Evolutionary conservation across 1,140 invertebrate species (phyloP).

Genomic region (Pinna nobilis): DNA sequence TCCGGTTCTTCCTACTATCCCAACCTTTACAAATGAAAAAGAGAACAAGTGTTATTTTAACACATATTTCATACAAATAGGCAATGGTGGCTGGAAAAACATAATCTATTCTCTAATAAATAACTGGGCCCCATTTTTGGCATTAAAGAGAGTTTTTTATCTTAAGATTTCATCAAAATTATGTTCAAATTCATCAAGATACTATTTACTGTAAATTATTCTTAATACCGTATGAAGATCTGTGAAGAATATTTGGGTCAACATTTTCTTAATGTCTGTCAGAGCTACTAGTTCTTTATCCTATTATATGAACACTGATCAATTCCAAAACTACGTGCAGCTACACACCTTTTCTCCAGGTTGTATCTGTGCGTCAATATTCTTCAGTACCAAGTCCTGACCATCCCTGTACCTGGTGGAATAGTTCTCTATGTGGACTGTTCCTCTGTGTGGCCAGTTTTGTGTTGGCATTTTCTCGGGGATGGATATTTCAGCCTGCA

Average conservation of each 20-base stretch:
- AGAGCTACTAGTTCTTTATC: no score
- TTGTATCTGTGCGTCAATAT: conserved; percentile 57
- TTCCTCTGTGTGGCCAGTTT: conserved; percentile 76
- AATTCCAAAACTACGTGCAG: background rate
- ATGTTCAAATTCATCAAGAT: no score
- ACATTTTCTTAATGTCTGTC: no score
- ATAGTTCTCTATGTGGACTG: conserved; percentile 84
- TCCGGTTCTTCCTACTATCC: conserved; percentile 78
- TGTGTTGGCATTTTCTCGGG: conserved; percentile 14
- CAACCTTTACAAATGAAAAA: conserved; percentile 68
- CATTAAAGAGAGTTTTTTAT: no score
- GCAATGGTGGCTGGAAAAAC: no score
- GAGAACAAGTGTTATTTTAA: background rate
- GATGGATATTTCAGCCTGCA: background rate
- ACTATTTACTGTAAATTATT: background rate
- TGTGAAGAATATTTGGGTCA: no score
- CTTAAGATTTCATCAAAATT: no score
- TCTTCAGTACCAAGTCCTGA: conserved; percentile 64
- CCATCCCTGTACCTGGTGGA: conserved; percentile 57
- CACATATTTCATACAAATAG: no score
- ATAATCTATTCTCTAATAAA: no score
- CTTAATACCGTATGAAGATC: no score
- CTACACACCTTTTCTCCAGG: conserved; percentile 74
- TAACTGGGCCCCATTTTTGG: no score
- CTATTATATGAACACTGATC: no score